phyloP scores from a whole-genome alignment of 1,140 invertebrate species.

The Bicyclus anynana region DNA sequence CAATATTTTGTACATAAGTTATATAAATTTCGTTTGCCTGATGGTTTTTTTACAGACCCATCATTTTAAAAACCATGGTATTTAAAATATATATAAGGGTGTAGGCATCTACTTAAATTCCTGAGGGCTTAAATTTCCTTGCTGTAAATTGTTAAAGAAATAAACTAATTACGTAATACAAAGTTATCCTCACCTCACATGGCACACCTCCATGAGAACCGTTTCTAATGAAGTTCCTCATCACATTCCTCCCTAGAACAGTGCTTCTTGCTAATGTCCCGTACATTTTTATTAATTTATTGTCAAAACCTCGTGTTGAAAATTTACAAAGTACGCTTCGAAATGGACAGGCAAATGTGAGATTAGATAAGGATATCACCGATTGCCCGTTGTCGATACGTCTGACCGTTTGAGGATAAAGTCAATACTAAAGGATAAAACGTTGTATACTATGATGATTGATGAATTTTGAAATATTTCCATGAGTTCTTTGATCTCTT shows the following conservation, averaged over 20 bases:
- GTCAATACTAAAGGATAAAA: neutral
- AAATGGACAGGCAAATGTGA: conserved; percentile 37
- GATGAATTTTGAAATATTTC: no score
- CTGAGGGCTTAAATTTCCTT: no score
- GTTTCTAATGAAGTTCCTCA: conserved; percentile 76
- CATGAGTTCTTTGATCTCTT: no score
- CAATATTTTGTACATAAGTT: no score
- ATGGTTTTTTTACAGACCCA: no score
- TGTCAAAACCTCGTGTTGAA: conserved; percentile 10
- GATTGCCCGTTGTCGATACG: conserved; percentile 38
- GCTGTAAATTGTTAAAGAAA: no score
- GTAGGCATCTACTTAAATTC: no score
- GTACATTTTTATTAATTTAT: conserved; percentile 45
- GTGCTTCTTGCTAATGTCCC: conserved; percentile 22
- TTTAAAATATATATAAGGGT: no score
- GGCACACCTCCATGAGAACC: conserved; percentile 80
- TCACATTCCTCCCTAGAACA: conserved; percentile 69
- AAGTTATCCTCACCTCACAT: conserved; percentile 76
- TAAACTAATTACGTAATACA: conserved; percentile 19
- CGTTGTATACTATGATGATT: no score
- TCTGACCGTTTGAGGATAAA: conserved; percentile 19
- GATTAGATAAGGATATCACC: conserved; percentile 58
- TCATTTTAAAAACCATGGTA: no score
- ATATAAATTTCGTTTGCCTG: no score
- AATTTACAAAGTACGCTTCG: neutral